Evolutionary conservation across 2,113 vertebrate species (phyloP).

Genomic region (Nesogale talazaci): DNA sequence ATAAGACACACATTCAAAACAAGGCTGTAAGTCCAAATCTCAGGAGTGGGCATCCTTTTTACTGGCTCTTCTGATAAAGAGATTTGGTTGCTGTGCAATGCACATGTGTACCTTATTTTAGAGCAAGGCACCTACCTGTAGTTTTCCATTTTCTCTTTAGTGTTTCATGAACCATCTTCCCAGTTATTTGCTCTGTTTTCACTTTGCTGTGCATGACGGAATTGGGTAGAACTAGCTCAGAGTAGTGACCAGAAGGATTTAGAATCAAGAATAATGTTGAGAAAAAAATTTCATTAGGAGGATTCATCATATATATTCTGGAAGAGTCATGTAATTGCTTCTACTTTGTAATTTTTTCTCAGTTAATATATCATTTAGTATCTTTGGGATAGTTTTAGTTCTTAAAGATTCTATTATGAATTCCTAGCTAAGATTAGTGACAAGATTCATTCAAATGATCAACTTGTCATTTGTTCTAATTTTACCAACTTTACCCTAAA

Average conservation of each 20-base stretch:
- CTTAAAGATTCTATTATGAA: neutral
- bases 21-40: neutral
- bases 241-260: neutral
- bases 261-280: neutral
- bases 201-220: neutral
- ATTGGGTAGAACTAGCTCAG: neutral
- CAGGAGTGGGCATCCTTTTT: neutral
- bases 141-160: neutral
- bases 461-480: neutral
- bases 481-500: constrained; percentile 12
- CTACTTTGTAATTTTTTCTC: neutral
- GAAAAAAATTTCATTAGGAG: neutral
- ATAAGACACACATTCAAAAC: neutral
- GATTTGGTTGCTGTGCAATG: neutral
- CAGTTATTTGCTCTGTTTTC: neutral
- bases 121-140: neutral
- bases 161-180: neutral
- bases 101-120: neutral
- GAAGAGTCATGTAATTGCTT: neutral
- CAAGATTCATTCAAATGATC: neutral
- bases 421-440: neutral
- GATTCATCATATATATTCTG: neutral
- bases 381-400: neutral
- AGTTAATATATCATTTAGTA: neutral
- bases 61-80: neutral